Percentiles rank a stretch among this genome's conserved stretches.
Conservation (phyloP, 1,140 invertebrate genomes). For the Drosophila varians region DNA sequence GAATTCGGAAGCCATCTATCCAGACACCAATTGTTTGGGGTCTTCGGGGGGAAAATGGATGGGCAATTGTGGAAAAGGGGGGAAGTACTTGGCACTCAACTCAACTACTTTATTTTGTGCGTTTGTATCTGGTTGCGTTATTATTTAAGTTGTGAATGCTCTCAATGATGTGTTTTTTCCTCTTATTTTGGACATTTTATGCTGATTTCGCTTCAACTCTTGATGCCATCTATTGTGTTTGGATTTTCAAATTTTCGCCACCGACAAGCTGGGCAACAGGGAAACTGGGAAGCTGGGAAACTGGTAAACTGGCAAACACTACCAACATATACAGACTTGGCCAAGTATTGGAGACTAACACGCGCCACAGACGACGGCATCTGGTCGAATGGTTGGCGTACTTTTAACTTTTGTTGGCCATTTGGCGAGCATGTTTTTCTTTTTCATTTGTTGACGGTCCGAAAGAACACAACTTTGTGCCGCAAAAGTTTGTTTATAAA, state of each 20-base stretch:
- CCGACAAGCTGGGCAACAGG: neutral
- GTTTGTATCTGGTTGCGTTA: slow-evolving; percentile 53
- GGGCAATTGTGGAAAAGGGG: neutral
- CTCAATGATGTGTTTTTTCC: slow-evolving; percentile 49
- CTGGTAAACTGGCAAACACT: neutral
- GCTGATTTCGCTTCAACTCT: slow-evolving; percentile 35
- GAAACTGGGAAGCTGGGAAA: neutral
- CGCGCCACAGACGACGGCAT: slow-evolving; percentile 29
- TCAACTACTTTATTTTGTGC: slow-evolving; percentile 55
- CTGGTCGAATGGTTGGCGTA: slow-evolving; percentile 22
- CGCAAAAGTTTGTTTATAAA: slow-evolving; percentile 77
- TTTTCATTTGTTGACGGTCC: slow-evolving; percentile 62
- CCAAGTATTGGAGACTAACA: slow-evolving; percentile 14
- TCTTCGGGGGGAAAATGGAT: neutral
- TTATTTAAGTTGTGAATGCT: slow-evolving; percentile 56
- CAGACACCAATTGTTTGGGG: slow-evolving; percentile 22
- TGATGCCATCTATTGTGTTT: slow-evolving; percentile 40
- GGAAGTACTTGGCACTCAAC: slow-evolving; percentile 28
- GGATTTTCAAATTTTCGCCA: slow-evolving; percentile 9
- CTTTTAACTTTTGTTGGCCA: slow-evolving; percentile 69
- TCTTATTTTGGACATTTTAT: slow-evolving; percentile 48
- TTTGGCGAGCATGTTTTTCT: slow-evolving; percentile 59
- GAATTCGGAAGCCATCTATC: slow-evolving; percentile 35
- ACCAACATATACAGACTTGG: slow-evolving; percentile 1
- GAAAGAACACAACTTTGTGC: slow-evolving; percentile 62